Conservation (phyloP, 2,888 invertebrate genomes). For the Lapara coniferarum region DNA sequence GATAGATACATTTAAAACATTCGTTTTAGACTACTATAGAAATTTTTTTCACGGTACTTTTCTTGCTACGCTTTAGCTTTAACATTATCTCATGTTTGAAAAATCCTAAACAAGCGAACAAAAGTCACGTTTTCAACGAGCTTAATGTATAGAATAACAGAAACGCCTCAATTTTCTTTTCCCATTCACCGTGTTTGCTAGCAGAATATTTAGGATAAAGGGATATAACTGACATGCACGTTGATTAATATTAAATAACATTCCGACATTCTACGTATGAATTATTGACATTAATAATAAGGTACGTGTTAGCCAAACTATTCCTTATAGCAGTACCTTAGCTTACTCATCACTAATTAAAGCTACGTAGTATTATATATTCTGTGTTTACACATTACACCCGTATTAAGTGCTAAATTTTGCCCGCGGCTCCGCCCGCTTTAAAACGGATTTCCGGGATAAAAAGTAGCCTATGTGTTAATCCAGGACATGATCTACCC, state of each 20-base stretch:
- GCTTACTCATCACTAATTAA: too few species aligned
- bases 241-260: conserved; percentile 33
- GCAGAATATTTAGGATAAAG: neutral
- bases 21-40: too few species aligned
- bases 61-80: too few species aligned
- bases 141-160: neutral
- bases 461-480: too few species aligned
- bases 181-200: conserved; percentile 2
- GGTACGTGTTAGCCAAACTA: conserved; percentile 31
- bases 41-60: too few species aligned
- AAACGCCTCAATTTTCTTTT: conserved; percentile 25
- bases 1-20: too few species aligned
- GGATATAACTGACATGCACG: neutral
- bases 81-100: neutral
- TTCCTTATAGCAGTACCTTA: conserved; percentile 31
- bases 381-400: too few species aligned
- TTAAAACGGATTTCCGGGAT: too few species aligned
- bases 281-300: conserved; percentile 35
- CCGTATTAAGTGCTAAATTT: too few species aligned
- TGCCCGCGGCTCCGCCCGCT: too few species aligned
- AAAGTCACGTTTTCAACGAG: conserved; percentile 4
- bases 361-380: too few species aligned
- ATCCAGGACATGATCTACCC: too few species aligned
- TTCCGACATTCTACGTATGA: conserved; percentile 31
- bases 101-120: neutral